phyloP scores from a whole-genome alignment of 2,888 invertebrate species.

The Agriopis aurantiaria region DNA sequence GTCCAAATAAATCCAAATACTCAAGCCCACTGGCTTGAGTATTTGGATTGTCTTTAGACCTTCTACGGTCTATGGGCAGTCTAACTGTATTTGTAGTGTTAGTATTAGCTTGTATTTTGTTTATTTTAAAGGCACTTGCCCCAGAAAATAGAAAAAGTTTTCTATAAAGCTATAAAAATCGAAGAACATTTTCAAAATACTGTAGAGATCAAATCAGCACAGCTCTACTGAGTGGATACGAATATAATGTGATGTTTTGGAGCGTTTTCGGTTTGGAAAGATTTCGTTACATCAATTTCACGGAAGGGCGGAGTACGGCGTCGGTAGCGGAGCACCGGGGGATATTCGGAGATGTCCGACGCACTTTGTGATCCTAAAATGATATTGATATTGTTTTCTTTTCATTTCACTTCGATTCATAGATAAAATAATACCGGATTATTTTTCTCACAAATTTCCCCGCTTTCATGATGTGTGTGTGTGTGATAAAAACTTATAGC shows the following conservation, averaged over 20 bases:
- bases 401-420: background rate
- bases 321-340: background rate
- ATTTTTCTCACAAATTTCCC: background rate
- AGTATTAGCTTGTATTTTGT: too few relatives aligned
- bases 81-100: too few relatives aligned
- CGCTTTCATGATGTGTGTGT: too few relatives aligned
- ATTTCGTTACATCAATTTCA: constrained; percentile 70
- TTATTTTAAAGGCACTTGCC: too few relatives aligned
- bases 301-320: constrained; percentile 60
- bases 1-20: too few relatives aligned
- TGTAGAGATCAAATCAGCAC: constrained; percentile 9
- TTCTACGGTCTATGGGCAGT: too few relatives aligned
- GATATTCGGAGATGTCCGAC: constrained; percentile 59
- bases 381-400: constrained; percentile 60
- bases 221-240: constrained; percentile 1
- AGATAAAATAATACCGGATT: background rate
- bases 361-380: constrained; percentile 70
- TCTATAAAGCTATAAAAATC: background rate
- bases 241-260: constrained; percentile 29
- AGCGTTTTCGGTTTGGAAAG: constrained; percentile 41
- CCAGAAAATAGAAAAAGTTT: too few relatives aligned
- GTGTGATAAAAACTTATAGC: too few relatives aligned
- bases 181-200: background rate
- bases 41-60: too few relatives aligned
- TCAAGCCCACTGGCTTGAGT: too few relatives aligned